phyloP scores from a whole-genome alignment of 2,888 invertebrate genomes.

The Eurytoma adleriae region DNA sequence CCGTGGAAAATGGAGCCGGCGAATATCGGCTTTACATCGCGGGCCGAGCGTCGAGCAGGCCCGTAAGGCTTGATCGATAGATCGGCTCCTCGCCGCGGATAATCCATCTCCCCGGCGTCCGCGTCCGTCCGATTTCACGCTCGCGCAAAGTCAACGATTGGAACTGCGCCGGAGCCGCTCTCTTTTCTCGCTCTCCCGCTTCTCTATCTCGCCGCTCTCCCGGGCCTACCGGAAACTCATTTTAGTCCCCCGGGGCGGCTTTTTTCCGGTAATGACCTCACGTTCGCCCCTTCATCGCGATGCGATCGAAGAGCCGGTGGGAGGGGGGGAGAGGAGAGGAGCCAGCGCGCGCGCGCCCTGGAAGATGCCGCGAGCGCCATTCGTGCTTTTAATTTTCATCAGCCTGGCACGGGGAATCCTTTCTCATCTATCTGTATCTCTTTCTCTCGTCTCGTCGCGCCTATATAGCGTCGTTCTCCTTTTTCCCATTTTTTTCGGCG shows the following conservation, averaged over 20 bases:
- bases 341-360: neutral
- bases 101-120: constrained; percentile 57
- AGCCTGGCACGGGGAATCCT: neutral
- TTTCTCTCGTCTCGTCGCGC: neutral
- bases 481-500: neutral
- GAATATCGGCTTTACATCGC: constrained; percentile 30
- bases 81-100: constrained; percentile 53
- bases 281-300: constrained; percentile 65
- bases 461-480: too few species aligned
- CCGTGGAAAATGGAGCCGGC: neutral
- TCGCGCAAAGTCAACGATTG: constrained; percentile 51
- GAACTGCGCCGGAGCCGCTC: neutral
- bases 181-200: neutral
- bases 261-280: constrained; percentile 70
- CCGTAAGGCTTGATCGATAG: constrained; percentile 53
- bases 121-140: constrained; percentile 59
- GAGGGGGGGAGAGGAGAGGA: neutral
- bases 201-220: neutral
- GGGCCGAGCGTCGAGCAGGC: neutral
- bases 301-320: constrained; percentile 62
- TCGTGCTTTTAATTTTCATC: constrained; percentile 71
- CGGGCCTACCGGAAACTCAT: constrained; percentile 58
- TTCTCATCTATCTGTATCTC: constrained; percentile 1
- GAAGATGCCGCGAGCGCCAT: constrained; percentile 64
- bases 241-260: constrained; percentile 59